Evolutionary conservation across 2,113 vertebrate species (phyloP).

Genomic region (Brachyhypopomus occidentalis): DNA sequence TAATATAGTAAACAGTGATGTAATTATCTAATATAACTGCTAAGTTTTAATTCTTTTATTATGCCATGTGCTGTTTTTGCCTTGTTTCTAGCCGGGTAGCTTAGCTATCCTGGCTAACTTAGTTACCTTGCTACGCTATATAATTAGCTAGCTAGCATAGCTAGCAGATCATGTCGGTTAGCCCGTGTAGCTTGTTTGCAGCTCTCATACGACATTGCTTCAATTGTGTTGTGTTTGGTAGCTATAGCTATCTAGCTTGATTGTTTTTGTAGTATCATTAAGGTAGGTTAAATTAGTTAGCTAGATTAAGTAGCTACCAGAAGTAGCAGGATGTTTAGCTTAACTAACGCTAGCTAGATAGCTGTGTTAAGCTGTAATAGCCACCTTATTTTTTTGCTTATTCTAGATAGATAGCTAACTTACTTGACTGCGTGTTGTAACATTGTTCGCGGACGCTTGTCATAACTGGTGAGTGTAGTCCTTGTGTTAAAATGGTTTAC

Average conservation of each 20-base stretch:
- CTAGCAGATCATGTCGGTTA: not conserved
- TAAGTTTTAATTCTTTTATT: not conserved
- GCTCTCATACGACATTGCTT: not conserved
- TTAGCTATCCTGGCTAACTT: not conserved
- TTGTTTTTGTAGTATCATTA: not conserved
- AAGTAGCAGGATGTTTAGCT: not conserved
- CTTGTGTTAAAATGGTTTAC: not conserved
- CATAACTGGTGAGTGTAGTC: not conserved
- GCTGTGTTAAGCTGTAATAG: not conserved
- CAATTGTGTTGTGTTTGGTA: not conserved
- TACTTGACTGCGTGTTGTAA: not conserved
- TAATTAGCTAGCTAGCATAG: not conserved
- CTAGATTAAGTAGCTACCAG: not conserved
- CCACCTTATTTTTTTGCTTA: not conserved
- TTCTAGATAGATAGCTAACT: not conserved
- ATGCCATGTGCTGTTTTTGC: not conserved
- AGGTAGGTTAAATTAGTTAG: not conserved
- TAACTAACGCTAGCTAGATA: not conserved
- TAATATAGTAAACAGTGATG: too few relatives aligned
- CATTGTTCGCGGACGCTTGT: not conserved
- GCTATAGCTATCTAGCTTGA: too few relatives aligned
- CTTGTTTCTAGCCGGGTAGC: not conserved
- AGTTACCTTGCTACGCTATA: slow-evolving; percentile 5
- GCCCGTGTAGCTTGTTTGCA: not conserved
- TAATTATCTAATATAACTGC: not conserved